A percentile compares a stretch with the other conserved stretches of the same genome.
Evolutionary conservation across 2,797 vertebrate genomes (phyloP).

Genomic region (Sitta carolinensis): DNA sequence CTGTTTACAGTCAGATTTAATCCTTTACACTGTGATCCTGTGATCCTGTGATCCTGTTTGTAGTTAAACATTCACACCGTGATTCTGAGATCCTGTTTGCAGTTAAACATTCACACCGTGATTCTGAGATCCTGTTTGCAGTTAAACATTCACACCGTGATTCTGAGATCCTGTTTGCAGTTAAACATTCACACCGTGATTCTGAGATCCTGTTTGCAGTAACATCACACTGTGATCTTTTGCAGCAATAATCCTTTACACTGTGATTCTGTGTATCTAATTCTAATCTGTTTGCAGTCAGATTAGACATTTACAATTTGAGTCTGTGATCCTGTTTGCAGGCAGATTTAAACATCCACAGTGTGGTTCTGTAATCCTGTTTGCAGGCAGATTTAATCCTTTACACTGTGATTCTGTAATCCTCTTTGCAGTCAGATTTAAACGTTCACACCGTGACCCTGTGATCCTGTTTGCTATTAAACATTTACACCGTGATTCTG

Average conservation of each 20-base stretch:
- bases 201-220: too few relatives aligned
- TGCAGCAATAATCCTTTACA: background rate
- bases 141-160: rapidly evolving
- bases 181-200: too few relatives aligned
- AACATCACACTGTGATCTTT: too few relatives aligned
- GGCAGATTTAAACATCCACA: background rate
- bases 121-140: too few relatives aligned
- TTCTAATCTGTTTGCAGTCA: background rate
- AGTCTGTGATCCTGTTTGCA: too few relatives aligned
- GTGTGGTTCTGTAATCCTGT: background rate
- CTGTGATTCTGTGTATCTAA: background rate
- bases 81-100: background rate
- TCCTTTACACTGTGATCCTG: rapidly evolving
- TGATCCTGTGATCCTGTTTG: too few relatives aligned
- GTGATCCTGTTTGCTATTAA: background rate
- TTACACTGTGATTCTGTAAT: background rate
- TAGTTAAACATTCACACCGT: too few relatives aligned
- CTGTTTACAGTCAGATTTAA: background rate
- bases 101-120: too few relatives aligned
- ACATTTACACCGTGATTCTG: rapidly evolving
- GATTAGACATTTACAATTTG: too few relatives aligned
- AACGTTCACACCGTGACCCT: rapidly evolving
- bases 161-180: too few relatives aligned
- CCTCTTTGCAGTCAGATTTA: background rate
- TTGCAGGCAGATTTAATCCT: background rate